Base-by-base conservation (phyloP, 2,888 invertebrate genomes). In the Philereme vetulata region DNA sequence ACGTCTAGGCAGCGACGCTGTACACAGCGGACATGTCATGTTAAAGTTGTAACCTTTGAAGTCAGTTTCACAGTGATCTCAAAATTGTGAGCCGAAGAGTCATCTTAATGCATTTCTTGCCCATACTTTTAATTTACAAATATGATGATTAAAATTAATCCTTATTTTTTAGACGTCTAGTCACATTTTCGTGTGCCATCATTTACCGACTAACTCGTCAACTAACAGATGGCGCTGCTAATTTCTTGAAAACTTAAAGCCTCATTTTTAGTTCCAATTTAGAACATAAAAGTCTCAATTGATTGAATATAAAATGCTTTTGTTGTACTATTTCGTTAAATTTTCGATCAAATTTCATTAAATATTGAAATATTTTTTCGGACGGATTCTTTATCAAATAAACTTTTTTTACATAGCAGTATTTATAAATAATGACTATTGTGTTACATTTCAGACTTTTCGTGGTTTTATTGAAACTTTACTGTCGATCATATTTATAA, bases 51-150 rank as follows among this genome's bases (percentile, higher is more conserved):
- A 62, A 56, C 54, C 55, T 55, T 59, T 61, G 51, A 75, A 75
- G 85, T 77, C 82, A 78, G 79, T 81, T 83, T 81, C 76, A 80
- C 77, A 81, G 78, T 89, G 90, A 90, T 90, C 90, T 91, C 90
- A 90, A 87, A 86, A 86, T 85, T 85, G 81, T 83, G 81, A 86
- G 82, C 82, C 83, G 78, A 73, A 78, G 75, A 88, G 88, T 87
- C 86, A 85, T 84, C 82, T 80, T 76, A 77, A 80, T 81, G 84
- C 85, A 85, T 86, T 85, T 82, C 73, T 74, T 62, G 4, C 72
- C 75, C 74, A 72, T 70, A 73, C 68, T 75, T 81, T 80, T 78
- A 74, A 58, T 73, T 65, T 67, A 76, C 79, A 75, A 77, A 71
- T 68, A 70, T 69, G 62, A 60, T 58, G 61, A 63, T 67, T 48